Evolutionary conservation across 1,140 invertebrate genomes (phyloP).

Genomic region (Panagrolaimus sp.): DNA sequence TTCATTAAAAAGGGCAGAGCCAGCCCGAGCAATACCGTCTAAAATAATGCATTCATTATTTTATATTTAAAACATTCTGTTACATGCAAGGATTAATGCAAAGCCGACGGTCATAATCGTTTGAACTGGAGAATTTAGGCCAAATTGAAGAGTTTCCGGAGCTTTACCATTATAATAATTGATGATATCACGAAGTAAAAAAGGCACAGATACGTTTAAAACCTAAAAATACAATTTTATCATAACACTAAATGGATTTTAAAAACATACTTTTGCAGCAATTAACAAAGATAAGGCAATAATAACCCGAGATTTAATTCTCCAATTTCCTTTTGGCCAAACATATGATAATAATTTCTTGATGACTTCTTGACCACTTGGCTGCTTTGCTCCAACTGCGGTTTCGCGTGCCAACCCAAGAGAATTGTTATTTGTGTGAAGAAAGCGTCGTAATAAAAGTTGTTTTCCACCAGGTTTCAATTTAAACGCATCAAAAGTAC

Average conservation of each 20-base stretch:
- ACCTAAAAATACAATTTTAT: constrained; percentile 63
- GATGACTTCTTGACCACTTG: constrained; percentile 71
- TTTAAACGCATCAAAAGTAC: constrained; percentile 35
- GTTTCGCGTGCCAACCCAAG: background rate
- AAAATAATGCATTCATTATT: constrained; percentile 32
- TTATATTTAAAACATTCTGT: constrained; percentile 61
- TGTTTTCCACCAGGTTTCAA: constrained; percentile 39
- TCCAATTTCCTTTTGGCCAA: constrained; percentile 85
- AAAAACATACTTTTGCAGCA: constrained; percentile 62
- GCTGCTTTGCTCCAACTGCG: constrained; percentile 31
- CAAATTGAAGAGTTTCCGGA: constrained; percentile 61
- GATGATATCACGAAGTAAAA: constrained; percentile 87
- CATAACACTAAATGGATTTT: background rate
- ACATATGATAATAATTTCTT: constrained; percentile 82
- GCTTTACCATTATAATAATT: constrained; percentile 73
- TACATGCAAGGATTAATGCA: constrained; percentile 82
- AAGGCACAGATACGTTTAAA: constrained; percentile 88
- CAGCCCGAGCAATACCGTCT: constrained; percentile 87
- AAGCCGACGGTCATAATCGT: constrained; percentile 65
- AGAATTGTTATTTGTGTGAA: too few relatives aligned
- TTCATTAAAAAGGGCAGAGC: constrained; percentile 87
- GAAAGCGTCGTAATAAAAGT: constrained; percentile 40
- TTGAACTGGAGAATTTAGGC: constrained; percentile 59
- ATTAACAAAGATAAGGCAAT: constrained; percentile 69
- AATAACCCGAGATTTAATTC: constrained; percentile 75